These are phyloP conservation scores for Ornithoptera priamus DNA, from an alignment of 2,888 invertebrate species.

Conservation along the genomic window DNA sequence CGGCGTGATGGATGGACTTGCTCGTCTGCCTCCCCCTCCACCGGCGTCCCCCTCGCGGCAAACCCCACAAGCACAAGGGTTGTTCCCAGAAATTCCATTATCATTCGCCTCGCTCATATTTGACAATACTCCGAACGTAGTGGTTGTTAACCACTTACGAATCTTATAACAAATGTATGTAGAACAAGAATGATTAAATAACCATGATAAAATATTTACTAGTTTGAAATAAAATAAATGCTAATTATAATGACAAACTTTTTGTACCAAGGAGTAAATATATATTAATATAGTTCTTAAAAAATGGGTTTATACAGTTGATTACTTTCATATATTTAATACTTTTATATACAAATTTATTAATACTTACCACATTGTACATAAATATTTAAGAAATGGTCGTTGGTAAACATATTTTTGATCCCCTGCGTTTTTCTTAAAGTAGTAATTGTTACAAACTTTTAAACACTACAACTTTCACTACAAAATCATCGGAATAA, in stretches of 20 bases:
- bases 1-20: constrained; percentile 70
- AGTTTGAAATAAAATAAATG: no score
- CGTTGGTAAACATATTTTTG: no score
- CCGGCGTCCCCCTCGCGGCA: constrained; percentile 51
- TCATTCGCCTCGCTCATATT: constrained; percentile 59
- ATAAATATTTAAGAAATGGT: no score
- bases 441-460: neutral
- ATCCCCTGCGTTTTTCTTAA: no score
- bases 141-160: constrained; percentile 45
- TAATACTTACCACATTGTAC: no score
- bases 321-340: no score
- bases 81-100: constrained; percentile 78
- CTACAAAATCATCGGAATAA: neutral
- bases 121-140: constrained; percentile 56
- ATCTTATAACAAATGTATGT: constrained; percentile 38
- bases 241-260: no score
- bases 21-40: constrained; percentile 36
- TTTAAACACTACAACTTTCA: neutral
- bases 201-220: neutral
- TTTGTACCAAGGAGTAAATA: no score
- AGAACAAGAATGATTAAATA: neutral
- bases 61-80: constrained; percentile 69
- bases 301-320: no score
- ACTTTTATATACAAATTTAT: no score
- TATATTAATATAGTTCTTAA: no score